Conservation (phyloP, 2,797 vertebrate species). For the Crossoptilon crossoptilon region DNA sequence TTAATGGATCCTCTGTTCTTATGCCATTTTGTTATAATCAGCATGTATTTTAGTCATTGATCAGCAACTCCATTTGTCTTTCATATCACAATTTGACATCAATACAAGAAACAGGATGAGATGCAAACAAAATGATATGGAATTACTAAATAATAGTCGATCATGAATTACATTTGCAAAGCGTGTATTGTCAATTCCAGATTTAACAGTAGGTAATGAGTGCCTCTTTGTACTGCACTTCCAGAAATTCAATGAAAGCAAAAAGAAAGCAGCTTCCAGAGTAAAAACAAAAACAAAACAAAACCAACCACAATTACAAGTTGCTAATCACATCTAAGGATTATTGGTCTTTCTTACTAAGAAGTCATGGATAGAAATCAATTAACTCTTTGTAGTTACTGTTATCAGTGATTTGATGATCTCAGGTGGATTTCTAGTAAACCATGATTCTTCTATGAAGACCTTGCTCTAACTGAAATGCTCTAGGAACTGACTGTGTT, state of each 20-base stretch:
- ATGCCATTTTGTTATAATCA: slow-evolving; percentile 37
- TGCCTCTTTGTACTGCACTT: not conserved
- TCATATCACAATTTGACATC: slow-evolving; percentile 21
- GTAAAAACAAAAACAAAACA: not conserved
- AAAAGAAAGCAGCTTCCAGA: not conserved
- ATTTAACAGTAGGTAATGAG: slow-evolving; percentile 23
- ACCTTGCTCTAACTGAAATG: not conserved
- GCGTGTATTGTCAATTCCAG: not conserved
- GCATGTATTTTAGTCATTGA: slow-evolving; percentile 5
- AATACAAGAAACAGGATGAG: slow-evolving; percentile 14
- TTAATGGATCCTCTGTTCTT: slow-evolving; percentile 30
- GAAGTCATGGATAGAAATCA: not conserved
- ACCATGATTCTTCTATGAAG: not conserved
- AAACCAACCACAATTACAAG: not conserved
- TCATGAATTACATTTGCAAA: not conserved
- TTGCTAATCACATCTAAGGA: not conserved
- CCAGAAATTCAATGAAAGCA: not conserved
- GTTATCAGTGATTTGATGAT: not conserved
- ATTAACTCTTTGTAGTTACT: not conserved
- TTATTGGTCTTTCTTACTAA: not conserved
- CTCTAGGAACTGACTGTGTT: not conserved
- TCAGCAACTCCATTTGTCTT: slow-evolving; percentile 44
- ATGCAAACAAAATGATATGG: slow-evolving; percentile 16
- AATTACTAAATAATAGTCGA: slow-evolving; percentile 47
- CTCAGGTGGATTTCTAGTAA: not conserved